Base-by-base conservation (phyloP, 2,113 vertebrate genomes). In the Notothenia coriiceps region DNA sequence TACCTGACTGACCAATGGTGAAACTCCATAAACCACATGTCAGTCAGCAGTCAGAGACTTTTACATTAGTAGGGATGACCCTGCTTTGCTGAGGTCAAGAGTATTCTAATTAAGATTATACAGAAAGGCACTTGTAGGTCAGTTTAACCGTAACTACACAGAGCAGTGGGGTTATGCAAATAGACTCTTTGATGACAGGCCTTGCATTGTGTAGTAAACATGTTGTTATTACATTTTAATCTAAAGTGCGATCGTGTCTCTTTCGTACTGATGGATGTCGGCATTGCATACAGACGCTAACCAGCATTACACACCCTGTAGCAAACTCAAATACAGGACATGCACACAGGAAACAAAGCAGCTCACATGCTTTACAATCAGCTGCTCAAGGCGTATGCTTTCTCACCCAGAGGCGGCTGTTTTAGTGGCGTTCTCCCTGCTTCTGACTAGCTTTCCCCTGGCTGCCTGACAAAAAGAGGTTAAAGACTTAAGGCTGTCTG, bases 331-430 rank as follows among this genome's bases (percentile, higher is more conserved):
- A 77, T 80, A 87, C 59, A 81, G 74, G 65, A 40, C 14, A 80
- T 43, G 51, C 71, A 83, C 65, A 79, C 47, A 80, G 33, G 60
- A 50, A 50, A 61, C 49, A 46, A 55, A 70, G 64, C 3, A 0
- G 22, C 78, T 87, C 80, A 79, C 81, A 74, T 83, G 81, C 52
- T 22, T 74, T 11, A 51, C 40, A 5, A 84, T 84, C 85, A 90
- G 74, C 86, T 79, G 70, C 55, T 56, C 73, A 35, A 35, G 29
- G 50, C 73, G 82, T 60, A 64, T 64, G 67, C 54, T 79, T 71
- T 72, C 60, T 77, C 50, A 47, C 68, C 22, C 70, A 82, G 71
- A 81, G 55, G 86, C 83, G 78, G 70, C 69, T 79, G 85, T 51
- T 80, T 74, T 10, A 65, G 68, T 56, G 6, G 22, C 22, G 63